Base-by-base conservation (phyloP, 2,888 invertebrate genomes). In the Sympetrum striolatum region DNA sequence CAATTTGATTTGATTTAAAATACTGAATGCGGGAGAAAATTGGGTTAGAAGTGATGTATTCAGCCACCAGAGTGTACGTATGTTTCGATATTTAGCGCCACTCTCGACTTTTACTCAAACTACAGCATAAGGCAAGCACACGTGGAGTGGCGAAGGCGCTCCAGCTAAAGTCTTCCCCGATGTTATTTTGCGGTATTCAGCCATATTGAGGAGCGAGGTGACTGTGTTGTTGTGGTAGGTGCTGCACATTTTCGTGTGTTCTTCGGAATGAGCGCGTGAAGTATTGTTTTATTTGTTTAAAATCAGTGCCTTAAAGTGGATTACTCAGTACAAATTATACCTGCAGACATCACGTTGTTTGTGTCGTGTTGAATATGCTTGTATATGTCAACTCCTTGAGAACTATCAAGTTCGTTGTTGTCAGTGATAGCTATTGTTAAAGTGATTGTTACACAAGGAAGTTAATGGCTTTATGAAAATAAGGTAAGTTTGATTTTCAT, bases 111-210 rank as follows among this genome's bases (percentile, higher is more conserved):
- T 37, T 37, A 37, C 37, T 5, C n/a, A 12, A 86, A 86, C 86
- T 86, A 35, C 18, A n/a, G 12, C 14, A n/a, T 37, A 2, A n/a
- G 35, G 58, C 86, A 53, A 60, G 86, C 86, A 86, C 86, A 86
- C 86, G 86, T 86, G 86, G 60, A 86, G 86, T 64, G 39, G 58
- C 10, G 60, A 86, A 58, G 86, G 86, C 86, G 86, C 86, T 86
- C 86, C 64, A 37, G 37, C 86, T n/a, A 60, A 60, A 37, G 60
- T 58, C 86, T 64, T 60, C 60, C 4, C 86, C 35, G 58, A 58
- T 86, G 86, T 86, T 86, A 86, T 86, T 86, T 86, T 86, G 86
- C 86, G 86, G 86, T 86, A 60, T 86, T 60, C 86, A 86, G 86
- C 86, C 86, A 86, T 86, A 86, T 86, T 86, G 86, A 82, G 58